phyloP scores from a whole-genome alignment of 2,888 invertebrate genomes.

The Acrobasis repandana region DNA sequence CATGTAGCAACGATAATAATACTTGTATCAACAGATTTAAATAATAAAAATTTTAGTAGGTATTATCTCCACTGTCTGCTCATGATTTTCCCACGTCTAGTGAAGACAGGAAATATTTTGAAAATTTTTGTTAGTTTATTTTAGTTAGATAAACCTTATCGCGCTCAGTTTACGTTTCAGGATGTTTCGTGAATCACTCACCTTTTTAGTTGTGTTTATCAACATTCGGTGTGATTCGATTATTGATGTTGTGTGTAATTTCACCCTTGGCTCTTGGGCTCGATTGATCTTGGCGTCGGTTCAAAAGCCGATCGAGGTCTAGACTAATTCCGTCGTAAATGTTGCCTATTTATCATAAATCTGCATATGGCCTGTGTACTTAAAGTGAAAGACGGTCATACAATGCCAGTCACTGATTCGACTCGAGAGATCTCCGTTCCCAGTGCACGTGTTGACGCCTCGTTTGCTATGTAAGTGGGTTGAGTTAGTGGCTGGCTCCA shows the following conservation, averaged over 20 bases:
- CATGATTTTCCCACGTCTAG: background rate
- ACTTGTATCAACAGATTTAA: background rate
- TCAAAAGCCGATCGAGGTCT: constrained; percentile 41
- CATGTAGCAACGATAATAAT: background rate
- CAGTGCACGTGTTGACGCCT: constrained; percentile 37
- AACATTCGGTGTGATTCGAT: constrained; percentile 29
- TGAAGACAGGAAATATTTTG: background rate
- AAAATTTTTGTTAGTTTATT: background rate
- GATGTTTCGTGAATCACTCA: constrained; percentile 2
- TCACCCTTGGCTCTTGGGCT: constrained; percentile 53
- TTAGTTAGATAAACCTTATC: constrained; percentile 9
- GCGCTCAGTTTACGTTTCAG: background rate
- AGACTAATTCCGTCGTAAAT: constrained; percentile 17
- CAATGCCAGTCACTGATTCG: constrained; percentile 29
- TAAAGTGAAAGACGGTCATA: constrained; percentile 21
- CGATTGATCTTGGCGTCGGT: constrained; percentile 56
- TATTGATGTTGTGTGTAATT: constrained; percentile 43
- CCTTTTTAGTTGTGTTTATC: constrained; percentile 20
- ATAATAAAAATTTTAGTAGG: background rate
- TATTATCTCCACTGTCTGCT: background rate
- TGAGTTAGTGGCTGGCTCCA: constrained; percentile 47
- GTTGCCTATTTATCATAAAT: constrained; percentile 22
- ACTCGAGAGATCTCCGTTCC: constrained; percentile 20
- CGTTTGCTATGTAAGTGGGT: constrained; percentile 49
- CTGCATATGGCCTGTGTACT: constrained; percentile 21